Base-by-base conservation (phyloP, 1,140 invertebrate genomes). In the Helicoverpa armigera region DNA sequence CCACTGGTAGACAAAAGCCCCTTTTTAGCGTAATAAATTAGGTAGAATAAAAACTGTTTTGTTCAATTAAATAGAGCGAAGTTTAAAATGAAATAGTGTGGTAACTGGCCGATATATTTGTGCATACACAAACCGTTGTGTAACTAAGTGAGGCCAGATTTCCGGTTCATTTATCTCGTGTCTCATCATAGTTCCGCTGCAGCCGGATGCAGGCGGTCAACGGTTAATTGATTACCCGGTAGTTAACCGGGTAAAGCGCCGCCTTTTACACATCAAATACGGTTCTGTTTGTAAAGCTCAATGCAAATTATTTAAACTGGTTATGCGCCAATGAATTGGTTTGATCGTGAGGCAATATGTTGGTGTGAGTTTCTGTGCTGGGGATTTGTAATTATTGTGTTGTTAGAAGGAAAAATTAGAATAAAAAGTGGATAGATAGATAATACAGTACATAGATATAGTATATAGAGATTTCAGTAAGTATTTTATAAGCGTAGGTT, bases 151-250 rank as follows among this genome's bases (percentile, higher is more conserved):
- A 82, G 83, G 82, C 63, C 61, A 87, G 82, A 86, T 86, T 88
- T 90, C 90, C 88, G 83, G 83, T 84, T 79, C 84, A 90, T 91
- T 89, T 90, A 90, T 90, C 87, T 85, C 82, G 82, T 87, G 85
- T 83, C 84, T 86, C 85, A 86, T 89, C 89, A 90, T 87, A 90
- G 87, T 90, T 88, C 87, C 90, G 85, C 53, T 89, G 86, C 88
- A 91, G 80, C 90, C 90, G 91, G 91, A 92, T 90, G 89, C 86
- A 90, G 83, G 82, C 90, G 89, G 91, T 90, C 90, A 91, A 86
- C 87, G 87, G 89, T 90, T 92, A 93, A 93, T 93, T 92, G 91
- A 91, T 92, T 92, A 92, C 91, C 91, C 91, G 90, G 88, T 85
- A 87, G 83, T 87, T 86, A 88, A 85, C 86, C 81, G 82, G 87